Conservation (phyloP, 2,888 invertebrate genomes). For the Capitulum mitella region DNA sequence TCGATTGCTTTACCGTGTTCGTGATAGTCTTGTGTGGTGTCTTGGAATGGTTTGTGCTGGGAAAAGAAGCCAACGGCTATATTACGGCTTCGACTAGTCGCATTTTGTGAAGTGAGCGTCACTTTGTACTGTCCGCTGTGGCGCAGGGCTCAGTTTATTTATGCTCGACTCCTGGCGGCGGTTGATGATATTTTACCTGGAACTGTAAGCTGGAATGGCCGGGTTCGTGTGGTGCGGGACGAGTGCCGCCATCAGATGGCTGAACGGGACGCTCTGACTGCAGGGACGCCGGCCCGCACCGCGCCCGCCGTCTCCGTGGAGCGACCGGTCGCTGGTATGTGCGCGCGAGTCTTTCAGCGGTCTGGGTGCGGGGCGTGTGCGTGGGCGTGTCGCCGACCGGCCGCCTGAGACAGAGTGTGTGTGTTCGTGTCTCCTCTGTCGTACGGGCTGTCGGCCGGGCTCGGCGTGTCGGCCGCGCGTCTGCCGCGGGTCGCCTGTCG, state of each 20-base stretch:
- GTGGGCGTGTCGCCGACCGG: neutral
- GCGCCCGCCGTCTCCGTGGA: too few species aligned
- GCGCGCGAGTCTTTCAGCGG: conserved; percentile 10
- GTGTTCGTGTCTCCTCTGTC: neutral
- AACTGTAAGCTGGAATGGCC: neutral
- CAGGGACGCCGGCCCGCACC: too few species aligned
- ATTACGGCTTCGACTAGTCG: neutral
- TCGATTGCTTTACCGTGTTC: neutral
- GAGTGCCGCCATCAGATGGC: too few species aligned
- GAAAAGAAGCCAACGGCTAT: neutral
- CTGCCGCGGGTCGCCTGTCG: neutral
- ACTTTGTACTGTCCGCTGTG: neutral
- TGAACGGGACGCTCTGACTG: neutral
- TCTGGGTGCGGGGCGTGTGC: neutral
- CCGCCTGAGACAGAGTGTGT: too few species aligned
- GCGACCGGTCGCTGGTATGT: too few species aligned
- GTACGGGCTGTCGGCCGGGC: too few species aligned
- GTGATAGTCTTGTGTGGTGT: neutral
- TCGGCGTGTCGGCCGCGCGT: too few species aligned
- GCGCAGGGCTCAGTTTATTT: neutral
- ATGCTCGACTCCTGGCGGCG: neutral
- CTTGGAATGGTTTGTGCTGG: neutral
- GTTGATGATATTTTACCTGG: conserved; percentile 3
- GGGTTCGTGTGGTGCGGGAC: neutral
- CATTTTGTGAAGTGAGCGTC: neutral